phyloP scores from a whole-genome alignment of 2,797 vertebrate genomes.

The Periparus ater region DNA sequence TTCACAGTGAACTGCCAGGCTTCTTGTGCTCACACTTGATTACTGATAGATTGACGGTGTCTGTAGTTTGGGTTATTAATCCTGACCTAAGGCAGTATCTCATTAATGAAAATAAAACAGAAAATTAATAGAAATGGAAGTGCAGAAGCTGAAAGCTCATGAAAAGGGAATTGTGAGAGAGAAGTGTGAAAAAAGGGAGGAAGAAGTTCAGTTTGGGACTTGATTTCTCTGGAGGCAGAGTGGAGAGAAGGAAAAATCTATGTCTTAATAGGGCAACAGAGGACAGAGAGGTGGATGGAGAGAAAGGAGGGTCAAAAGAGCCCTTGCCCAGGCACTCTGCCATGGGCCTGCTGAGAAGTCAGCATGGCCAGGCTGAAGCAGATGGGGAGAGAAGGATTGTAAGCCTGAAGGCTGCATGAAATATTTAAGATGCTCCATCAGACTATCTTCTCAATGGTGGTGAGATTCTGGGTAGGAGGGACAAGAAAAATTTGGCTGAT shows the following conservation, averaged over 20 bases:
- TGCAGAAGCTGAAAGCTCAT: neutral
- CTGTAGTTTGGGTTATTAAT: slow-evolving; percentile 16
- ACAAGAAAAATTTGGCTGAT: neutral
- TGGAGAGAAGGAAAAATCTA: neutral
- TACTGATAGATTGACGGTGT: neutral
- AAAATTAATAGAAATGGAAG: neutral
- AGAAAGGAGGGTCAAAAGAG: neutral
- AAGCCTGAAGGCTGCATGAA: neutral
- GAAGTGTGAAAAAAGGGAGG: neutral
- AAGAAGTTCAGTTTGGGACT: neutral
- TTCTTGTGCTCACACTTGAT: neutral
- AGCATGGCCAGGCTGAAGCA: neutral
- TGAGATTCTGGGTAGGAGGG: neutral
- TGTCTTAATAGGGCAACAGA: neutral
- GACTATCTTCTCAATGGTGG: neutral
- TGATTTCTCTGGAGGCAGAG: neutral
- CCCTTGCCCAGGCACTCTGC: neutral
- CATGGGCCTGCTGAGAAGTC: neutral
- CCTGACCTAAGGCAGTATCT: neutral
- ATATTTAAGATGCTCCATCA: slow-evolving; percentile 19
- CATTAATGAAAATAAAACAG: slow-evolving; percentile 1
- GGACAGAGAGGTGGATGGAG: neutral
- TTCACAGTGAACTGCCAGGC: neutral
- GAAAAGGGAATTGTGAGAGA: neutral
- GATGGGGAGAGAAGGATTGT: neutral